Evolutionary conservation across 2,113 vertebrate species (phyloP), one percentile per base, ranked within the genome.

Genomic region (Anas platyrhynchos): DNA sequence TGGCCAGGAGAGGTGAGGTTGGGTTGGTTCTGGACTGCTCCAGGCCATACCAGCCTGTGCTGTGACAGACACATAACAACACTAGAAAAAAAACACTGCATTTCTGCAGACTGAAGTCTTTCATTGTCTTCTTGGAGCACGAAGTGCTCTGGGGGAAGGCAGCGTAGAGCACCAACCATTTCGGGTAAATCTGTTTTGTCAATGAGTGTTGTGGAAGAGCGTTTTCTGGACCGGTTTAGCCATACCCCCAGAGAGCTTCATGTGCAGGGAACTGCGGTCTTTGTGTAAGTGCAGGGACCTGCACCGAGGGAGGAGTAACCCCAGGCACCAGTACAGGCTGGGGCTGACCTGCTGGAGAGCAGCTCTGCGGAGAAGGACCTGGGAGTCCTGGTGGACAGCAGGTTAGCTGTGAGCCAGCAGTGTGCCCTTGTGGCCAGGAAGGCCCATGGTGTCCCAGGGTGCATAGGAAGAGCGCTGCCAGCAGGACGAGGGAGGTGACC

Each of bases 1-100:
- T 71, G 69, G 65, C 59, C 5, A 11, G 46, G 41, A 69, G 16
- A 58, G 17, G 43, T 23, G 50, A 48, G 15, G 3, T 26, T 66
- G 15, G 36, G 8, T 58, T 0, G 0, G n/a, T 76, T 59, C 48
- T 69, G 72, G 43, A 7, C 25, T 43, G 25, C 73, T 68, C 13
- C 56, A 15, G 54, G 27, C 36, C 48, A 22, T 21, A 16, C 8
- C 15, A 50, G 20, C 36, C 36, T 22, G 26, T n/a, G 77, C 46
- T 3, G 43, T 16, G 43, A 23, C 31, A 67, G 65, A 59, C 58
- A n/a, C 32, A 12, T n/a, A 59, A 0, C 8, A 32, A 8, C 12
- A 25, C 3, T 56, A 54, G 44, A 62, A 66, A 81, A 80, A 41
- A 81, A 23, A 44, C 62, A 18, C 8, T 0, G 3, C 9, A 22